Evolutionary conservation across 2,113 vertebrate species (phyloP), one percentile per base, ranked within the genome.

Genomic region (Ramphastos sulfuratus): DNA sequence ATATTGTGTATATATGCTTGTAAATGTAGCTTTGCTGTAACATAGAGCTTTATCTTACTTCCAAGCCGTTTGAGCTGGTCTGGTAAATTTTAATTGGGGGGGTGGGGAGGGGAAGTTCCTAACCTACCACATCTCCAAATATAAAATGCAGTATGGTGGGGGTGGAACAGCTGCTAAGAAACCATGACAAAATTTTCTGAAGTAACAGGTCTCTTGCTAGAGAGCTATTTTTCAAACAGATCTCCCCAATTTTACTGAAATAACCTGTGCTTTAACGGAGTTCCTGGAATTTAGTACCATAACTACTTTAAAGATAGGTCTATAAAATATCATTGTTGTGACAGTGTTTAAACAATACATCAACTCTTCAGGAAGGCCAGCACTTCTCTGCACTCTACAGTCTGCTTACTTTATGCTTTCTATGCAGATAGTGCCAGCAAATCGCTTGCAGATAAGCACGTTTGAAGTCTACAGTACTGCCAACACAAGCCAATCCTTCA

Each of bases 171-270:
- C 48, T 85, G 50, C 59, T 69, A 90, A 92, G 63, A 93, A 83
- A 89, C 48, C 44, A 82, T 17, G 17, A 70, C 52, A 91, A 92
- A 84, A 74, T 46, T 42, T 84, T 89, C 81, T 83, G 44, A 80
- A 94, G 64, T 90, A 70, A 66, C n/a, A 73, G 37, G 74, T 82
- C 25, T 89, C 70, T 64, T 59, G 28, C 70, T 78, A 50, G 19
- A 18, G 16, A 46, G 33, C 54, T 82, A 61, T 77, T 84, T 95
- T 90, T 92, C 83, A 91, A 94, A 87, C 17, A 70, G 15, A 67
- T 50, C 19, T 82, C 24, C 37, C 18, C 15, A 19, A 72, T 87
- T 87, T 80, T 61, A 85, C 23, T 65, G 65, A 91, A 94, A 78
- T 85, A 92, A 83, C 69, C 87, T 64, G 61, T 55, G 24, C 65